These are phyloP conservation scores for Watsonalla cultraria DNA, from an alignment of 2,888 invertebrate genomes.

Conservation along the genomic window DNA sequence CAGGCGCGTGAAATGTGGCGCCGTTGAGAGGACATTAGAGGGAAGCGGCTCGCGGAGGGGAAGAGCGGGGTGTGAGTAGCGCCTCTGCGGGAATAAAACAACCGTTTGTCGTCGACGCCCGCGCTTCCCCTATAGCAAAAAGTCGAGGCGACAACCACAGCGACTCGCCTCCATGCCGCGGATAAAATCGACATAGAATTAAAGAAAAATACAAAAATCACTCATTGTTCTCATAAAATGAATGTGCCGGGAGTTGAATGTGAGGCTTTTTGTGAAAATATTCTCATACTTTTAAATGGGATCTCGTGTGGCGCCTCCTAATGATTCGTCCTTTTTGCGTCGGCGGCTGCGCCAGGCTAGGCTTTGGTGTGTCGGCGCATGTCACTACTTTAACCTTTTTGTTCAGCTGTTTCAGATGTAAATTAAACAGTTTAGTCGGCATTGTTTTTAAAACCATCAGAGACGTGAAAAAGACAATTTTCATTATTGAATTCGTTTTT, in stretches of 20 bases:
- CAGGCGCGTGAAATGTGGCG: slow-evolving; percentile 60
- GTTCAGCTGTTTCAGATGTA: slow-evolving; percentile 64
- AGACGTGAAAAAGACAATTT: slow-evolving; percentile 34
- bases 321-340: slow-evolving; percentile 76
- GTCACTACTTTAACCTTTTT: slow-evolving; percentile 66
- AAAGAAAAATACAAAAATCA: slow-evolving; percentile 78
- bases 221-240: slow-evolving; percentile 79
- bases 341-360: slow-evolving; percentile 60
- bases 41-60: slow-evolving; percentile 23
- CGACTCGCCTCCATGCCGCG: slow-evolving; percentile 66
- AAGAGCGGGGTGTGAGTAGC: slow-evolving; percentile 34
- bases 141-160: slow-evolving; percentile 72
- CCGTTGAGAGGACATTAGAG: slow-evolving; percentile 32
- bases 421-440: slow-evolving; percentile 73
- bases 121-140: slow-evolving; percentile 66
- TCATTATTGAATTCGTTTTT: slow-evolving; percentile 32
- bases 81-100: slow-evolving; percentile 54
- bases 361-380: slow-evolving; percentile 72
- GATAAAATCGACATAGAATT: slow-evolving; percentile 79
- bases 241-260: slow-evolving; percentile 78
- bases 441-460: slow-evolving; percentile 53
- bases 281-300: slow-evolving; percentile 79
- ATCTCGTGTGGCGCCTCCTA: slow-evolving; percentile 78
- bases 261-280: slow-evolving; percentile 77
- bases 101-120: slow-evolving; percentile 62